Percentiles rank a stretch among this genome's conserved stretches.
Conservation (phyloP, 2,888 invertebrate genomes). For the Anarsia innoxiella region DNA sequence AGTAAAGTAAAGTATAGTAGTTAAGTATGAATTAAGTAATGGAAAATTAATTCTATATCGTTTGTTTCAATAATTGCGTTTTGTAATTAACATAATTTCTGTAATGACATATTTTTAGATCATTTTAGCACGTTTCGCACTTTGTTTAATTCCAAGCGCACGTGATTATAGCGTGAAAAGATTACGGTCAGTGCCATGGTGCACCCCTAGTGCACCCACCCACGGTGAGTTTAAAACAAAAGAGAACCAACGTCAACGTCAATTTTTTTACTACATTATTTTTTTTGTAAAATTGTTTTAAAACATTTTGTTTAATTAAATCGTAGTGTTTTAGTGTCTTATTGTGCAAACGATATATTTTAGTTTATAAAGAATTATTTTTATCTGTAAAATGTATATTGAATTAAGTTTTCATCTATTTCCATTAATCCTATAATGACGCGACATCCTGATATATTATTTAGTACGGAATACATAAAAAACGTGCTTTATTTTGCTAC, state of each 20-base stretch:
- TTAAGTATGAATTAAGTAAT: too few species aligned
- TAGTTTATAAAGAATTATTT: conserved; percentile 17
- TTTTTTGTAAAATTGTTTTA: conserved; percentile 25
- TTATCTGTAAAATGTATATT: conserved; percentile 31
- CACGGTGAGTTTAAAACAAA: conserved; percentile 29
- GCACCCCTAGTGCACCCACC: too few species aligned
- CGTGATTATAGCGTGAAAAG: too few species aligned
- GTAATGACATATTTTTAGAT: too few species aligned
- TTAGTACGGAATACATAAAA: conserved; percentile 67
- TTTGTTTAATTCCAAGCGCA: too few species aligned
- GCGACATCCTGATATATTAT: conserved; percentile 52
- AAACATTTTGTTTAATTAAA: conserved; percentile 27
- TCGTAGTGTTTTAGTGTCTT: conserved; percentile 33
- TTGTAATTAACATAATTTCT: too few species aligned
- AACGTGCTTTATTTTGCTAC: conserved; percentile 86
- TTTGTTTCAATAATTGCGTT: too few species aligned
- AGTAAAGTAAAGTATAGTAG: too few species aligned
- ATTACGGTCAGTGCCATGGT: too few species aligned
- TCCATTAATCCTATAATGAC: conserved; percentile 46
- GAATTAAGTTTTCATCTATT: conserved; percentile 28
- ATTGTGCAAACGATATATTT: conserved; percentile 24
- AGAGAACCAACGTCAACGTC: conserved; percentile 32
- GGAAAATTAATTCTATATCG: too few species aligned
- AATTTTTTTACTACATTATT: conserved; percentile 33
- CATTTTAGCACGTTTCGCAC: too few species aligned